Conservation (phyloP, 2,797 vertebrate genomes). For the Urophycis tenuis region DNA sequence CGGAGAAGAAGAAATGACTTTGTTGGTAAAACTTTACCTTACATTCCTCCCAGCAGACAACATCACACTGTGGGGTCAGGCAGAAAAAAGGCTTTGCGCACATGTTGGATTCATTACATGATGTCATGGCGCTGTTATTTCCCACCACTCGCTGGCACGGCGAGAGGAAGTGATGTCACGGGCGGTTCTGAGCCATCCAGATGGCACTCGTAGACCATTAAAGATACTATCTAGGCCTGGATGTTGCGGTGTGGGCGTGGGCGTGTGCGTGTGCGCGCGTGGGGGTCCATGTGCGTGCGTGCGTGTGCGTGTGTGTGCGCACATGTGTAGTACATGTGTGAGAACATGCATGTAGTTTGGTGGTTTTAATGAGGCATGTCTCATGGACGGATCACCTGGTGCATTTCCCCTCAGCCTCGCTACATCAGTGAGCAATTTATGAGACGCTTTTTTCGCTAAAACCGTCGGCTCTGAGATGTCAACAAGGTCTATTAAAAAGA, state of each 20-base stretch:
- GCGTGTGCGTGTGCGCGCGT: neutral
- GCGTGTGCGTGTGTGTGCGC: constrained; percentile 8
- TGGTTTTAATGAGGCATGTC: constrained; percentile 29
- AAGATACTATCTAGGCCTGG: constrained; percentile 30
- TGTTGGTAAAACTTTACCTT: constrained; percentile 29
- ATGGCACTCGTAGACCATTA: constrained; percentile 45
- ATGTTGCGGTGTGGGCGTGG: neutral
- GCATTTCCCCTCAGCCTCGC: constrained; percentile 26
- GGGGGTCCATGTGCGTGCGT: neutral
- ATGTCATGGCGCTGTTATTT: constrained; percentile 65
- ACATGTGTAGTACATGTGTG: neutral
- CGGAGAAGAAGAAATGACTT: neutral
- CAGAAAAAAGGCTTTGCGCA: constrained; percentile 36
- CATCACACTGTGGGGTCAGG: constrained; percentile 35
- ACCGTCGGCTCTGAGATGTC: neutral
- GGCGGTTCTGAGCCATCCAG: constrained; percentile 43
- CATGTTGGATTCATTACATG: constrained; percentile 68
- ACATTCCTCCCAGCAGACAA: constrained; percentile 23
- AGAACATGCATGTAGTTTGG: neutral
- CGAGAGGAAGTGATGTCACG: constrained; percentile 64
- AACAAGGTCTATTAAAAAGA: neutral
- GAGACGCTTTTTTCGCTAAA: neutral
- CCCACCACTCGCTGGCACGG: constrained; percentile 55
- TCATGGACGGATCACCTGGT: constrained; percentile 32
- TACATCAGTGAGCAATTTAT: neutral